These are phyloP conservation scores for Channa argus DNA, from an alignment of 2,113 vertebrate genomes.

Conservation along the genomic window DNA sequence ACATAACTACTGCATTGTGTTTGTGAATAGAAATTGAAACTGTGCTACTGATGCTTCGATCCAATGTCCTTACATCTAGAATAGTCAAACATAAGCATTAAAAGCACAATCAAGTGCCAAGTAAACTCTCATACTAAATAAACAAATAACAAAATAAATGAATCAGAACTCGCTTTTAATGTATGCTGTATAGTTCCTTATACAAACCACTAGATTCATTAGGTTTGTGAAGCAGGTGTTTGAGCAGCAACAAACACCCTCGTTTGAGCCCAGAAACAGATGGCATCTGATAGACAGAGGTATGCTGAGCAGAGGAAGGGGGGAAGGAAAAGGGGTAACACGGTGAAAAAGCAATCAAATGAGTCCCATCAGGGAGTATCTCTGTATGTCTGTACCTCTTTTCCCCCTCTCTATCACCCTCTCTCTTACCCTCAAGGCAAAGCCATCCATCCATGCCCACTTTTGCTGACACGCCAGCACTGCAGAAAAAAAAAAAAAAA, in stretches of 20 bases:
- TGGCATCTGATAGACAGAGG: constrained; percentile 58
- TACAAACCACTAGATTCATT: constrained; percentile 51
- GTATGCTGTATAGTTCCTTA: constrained; percentile 39
- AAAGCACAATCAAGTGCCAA: constrained; percentile 5
- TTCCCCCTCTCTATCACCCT: constrained; percentile 31
- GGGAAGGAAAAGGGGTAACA: constrained; percentile 16
- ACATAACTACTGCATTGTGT: constrained; percentile 3
- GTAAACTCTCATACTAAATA: constrained; percentile 6
- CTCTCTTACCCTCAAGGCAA: constrained; percentile 50
- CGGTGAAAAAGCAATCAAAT: constrained; percentile 61
- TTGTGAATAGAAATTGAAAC: constrained; percentile 3
- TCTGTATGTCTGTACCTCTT: constrained; percentile 25
- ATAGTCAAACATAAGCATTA: background rate
- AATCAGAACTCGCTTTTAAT: constrained; percentile 24
- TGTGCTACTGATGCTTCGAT: background rate
- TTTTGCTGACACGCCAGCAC: constrained; percentile 64
- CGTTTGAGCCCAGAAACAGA: constrained; percentile 65
- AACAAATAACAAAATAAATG: constrained; percentile 33
- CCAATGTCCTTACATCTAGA: background rate
- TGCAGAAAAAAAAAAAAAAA: constrained; percentile 21
- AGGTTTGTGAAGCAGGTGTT: constrained; percentile 67
- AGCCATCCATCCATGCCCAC: constrained; percentile 64
- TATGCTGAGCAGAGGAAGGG: constrained; percentile 22
- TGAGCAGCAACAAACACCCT: constrained; percentile 57
- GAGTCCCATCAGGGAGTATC: constrained; percentile 57